Evolutionary conservation across 2,888 invertebrate genomes (phyloP).

Genomic region (Phengaris alcon): DNA sequence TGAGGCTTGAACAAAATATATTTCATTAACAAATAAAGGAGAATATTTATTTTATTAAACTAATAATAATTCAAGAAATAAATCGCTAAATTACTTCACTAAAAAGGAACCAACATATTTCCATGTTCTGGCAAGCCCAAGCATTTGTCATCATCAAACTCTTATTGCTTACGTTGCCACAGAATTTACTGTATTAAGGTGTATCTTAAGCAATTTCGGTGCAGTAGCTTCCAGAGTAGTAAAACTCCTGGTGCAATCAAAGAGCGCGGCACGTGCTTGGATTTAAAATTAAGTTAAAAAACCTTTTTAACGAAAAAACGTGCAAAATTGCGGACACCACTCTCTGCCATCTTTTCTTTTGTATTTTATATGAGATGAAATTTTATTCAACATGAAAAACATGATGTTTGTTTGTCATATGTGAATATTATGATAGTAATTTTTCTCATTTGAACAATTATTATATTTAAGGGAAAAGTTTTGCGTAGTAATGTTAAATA

Average conservation of each 20-base stretch:
- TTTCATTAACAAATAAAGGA: background rate
- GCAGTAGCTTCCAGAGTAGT: conserved; percentile 25
- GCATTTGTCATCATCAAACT: conserved; percentile 7
- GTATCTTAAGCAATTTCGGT: conserved; percentile 32
- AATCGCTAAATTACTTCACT: background rate
- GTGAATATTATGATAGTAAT: background rate
- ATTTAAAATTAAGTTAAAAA: conserved; percentile 26
- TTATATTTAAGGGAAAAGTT: too few species aligned
- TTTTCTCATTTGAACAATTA: background rate
- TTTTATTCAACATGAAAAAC: conserved; percentile 17
- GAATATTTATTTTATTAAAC: background rate
- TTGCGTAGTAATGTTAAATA: too few species aligned
- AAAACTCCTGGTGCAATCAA: conserved; percentile 31
- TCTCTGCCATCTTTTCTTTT: conserved; percentile 20
- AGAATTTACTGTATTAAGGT: conserved; percentile 25
- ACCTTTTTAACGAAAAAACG: conserved; percentile 28
- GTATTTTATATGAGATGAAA: conserved; percentile 16
- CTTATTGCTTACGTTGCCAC: conserved; percentile 25
- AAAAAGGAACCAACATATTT: background rate
- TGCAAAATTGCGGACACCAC: conserved; percentile 25
- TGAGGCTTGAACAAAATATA: background rate
- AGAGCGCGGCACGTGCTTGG: conserved; percentile 30
- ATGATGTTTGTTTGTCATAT: background rate
- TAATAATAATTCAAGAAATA: background rate
- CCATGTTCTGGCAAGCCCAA: conserved; percentile 13